phyloP scores from a whole-genome alignment of 2,888 invertebrate genomes.

The Melikaiella ostensackeni region DNA sequence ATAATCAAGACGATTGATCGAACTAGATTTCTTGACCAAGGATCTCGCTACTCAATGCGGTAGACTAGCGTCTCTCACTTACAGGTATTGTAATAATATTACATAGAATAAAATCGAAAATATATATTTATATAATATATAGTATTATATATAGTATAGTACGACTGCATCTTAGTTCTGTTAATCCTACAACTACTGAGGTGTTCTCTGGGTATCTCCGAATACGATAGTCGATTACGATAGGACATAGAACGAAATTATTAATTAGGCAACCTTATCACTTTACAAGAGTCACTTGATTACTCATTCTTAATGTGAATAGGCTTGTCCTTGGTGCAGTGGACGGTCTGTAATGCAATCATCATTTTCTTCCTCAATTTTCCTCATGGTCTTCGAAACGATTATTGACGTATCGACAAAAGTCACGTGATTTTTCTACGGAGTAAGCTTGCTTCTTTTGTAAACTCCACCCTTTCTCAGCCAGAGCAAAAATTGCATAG shows the following conservation, averaged over 20 bases:
- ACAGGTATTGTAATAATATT: slow-evolving; percentile 44
- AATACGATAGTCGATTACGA: slow-evolving; percentile 38
- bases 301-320: slow-evolving; percentile 49
- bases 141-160: slow-evolving; percentile 37
- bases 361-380: slow-evolving; percentile 41
- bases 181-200: slow-evolving; percentile 46
- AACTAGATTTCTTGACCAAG: slow-evolving; percentile 61
- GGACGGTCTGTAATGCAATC: slow-evolving; percentile 65
- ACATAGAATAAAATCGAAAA: slow-evolving; percentile 68
- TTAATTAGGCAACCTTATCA: slow-evolving; percentile 40
- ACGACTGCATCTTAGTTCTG: slow-evolving; percentile 37
- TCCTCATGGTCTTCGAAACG: slow-evolving; percentile 14
- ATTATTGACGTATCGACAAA: slow-evolving; percentile 37
- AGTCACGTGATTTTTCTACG: slow-evolving; percentile 50
- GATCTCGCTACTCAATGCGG: slow-evolving; percentile 50
- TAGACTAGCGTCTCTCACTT: slow-evolving; percentile 38
- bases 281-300: slow-evolving; percentile 13
- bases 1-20: slow-evolving; percentile 56
- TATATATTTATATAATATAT: slow-evolving; percentile 59
- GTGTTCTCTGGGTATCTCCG: slow-evolving; percentile 42
- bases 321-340: slow-evolving; percentile 61
- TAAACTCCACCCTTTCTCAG: slow-evolving; percentile 53
- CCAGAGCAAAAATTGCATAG: slow-evolving; percentile 68
- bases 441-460: slow-evolving; percentile 53
- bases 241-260: slow-evolving; percentile 37